Evolutionary conservation across 2,888 invertebrate genomes (phyloP).

Genomic region (Linnaemya tessellans): DNA sequence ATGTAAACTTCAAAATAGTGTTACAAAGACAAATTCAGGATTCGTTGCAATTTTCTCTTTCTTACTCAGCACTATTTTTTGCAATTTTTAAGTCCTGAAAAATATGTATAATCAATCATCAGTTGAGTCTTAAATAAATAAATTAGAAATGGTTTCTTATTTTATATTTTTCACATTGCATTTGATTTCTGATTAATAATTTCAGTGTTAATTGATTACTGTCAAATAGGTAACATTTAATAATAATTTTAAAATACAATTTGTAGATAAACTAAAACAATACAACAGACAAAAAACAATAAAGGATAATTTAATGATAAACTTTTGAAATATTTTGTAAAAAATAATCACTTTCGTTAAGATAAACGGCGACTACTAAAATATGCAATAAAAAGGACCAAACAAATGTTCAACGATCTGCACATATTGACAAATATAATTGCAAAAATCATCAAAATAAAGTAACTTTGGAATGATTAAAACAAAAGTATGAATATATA

Average conservation of each 20-base stretch:
- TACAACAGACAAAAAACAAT: conserved; percentile 58
- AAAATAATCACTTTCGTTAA: too few species aligned
- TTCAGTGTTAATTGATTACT: conserved; percentile 67
- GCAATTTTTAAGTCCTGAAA: too few species aligned
- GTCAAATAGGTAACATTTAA: conserved; percentile 71
- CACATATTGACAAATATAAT: background rate
- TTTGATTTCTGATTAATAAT: conserved; percentile 25
- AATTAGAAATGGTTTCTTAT: background rate
- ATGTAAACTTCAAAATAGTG: too few species aligned
- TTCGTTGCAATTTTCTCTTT: too few species aligned
- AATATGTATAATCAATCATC: too few species aligned
- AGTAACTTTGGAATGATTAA: conserved; percentile 44
- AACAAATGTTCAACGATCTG: too few species aligned
- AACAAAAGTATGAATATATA: background rate
- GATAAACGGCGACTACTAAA: too few species aligned
- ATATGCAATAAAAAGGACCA: too few species aligned
- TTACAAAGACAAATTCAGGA: too few species aligned
- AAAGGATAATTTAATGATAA: conserved; percentile 19
- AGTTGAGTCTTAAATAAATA: too few species aligned
- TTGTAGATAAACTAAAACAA: conserved; percentile 57
- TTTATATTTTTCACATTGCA: conserved; percentile 4
- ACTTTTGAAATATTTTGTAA: too few species aligned
- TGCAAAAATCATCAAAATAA: conserved; percentile 13
- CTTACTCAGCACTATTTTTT: too few species aligned
- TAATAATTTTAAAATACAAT: conserved; percentile 6